Conservation (phyloP, 1,140 invertebrate species). For the Monomorium pharaonis region DNA sequence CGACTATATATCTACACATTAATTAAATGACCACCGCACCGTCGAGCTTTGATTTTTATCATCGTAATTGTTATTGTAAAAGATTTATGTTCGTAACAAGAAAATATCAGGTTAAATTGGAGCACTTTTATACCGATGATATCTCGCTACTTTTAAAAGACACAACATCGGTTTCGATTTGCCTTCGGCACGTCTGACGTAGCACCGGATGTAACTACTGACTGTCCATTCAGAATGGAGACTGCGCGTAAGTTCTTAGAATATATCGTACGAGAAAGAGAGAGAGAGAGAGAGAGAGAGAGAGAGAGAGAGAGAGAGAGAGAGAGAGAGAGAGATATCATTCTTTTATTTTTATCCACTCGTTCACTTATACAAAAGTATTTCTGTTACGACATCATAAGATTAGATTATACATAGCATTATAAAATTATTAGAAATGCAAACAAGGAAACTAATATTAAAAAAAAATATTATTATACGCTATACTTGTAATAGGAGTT, state of each 20-base stretch:
- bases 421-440: neutral
- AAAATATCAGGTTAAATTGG: neutral
- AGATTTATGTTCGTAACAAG: neutral
- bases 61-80: neutral
- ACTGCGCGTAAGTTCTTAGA: constrained; percentile 29
- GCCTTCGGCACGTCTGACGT: constrained; percentile 68
- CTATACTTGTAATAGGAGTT: neutral
- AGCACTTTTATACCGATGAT: neutral
- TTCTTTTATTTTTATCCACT: neutral
- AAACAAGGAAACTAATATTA: neutral
- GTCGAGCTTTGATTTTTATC: neutral
- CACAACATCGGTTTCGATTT: constrained; percentile 53
- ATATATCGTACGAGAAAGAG: neutral
- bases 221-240: constrained; percentile 54
- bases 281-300: neutral
- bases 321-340: neutral
- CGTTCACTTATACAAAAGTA: constrained; percentile 5
- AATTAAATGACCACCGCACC: neutral
- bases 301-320: neutral
- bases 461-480: no score
- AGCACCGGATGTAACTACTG: constrained; percentile 69
- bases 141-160: constrained; percentile 56
- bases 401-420: neutral
- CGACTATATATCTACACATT: neutral
- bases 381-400: neutral